These are phyloP conservation scores for Calephelis nemesis DNA, from an alignment of 1,140 invertebrate species.

Conservation along the genomic window DNA sequence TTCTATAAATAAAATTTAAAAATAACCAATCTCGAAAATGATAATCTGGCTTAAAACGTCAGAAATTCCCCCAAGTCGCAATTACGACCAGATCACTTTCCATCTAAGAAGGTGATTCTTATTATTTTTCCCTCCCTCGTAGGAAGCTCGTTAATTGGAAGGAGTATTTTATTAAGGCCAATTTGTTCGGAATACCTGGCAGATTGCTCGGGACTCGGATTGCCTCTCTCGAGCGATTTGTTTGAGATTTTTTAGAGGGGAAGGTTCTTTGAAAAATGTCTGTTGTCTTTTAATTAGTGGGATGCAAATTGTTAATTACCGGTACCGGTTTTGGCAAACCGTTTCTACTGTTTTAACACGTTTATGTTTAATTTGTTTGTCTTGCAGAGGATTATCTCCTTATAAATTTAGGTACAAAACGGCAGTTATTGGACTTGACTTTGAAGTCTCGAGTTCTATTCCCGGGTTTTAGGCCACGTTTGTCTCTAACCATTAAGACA, in stretches of 20 bases:
- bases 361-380: background rate
- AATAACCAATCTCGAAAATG: background rate
- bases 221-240: slow-evolving; percentile 43
- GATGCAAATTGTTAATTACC: slow-evolving; percentile 17
- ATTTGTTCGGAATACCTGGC: slow-evolving; percentile 71
- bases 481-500: too few relatives aligned
- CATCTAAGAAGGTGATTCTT: slow-evolving; percentile 69
- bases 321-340: background rate
- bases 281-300: slow-evolving; percentile 27
- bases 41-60: slow-evolving; percentile 27
- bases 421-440: too few relatives aligned
- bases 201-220: slow-evolving; percentile 45
- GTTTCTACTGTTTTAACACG: background rate
- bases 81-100: slow-evolving; percentile 63
- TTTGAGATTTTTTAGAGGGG: slow-evolving; percentile 47
- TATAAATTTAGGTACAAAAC: too few relatives aligned
- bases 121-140: slow-evolving; percentile 59
- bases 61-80: slow-evolving; percentile 34
- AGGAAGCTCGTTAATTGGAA: slow-evolving; percentile 61
- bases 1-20: too few relatives aligned
- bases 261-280: slow-evolving; percentile 24
- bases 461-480: too few relatives aligned
- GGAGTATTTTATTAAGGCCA: slow-evolving; percentile 71
- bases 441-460: too few relatives aligned
- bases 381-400: too few relatives aligned